Percentiles rank a stretch among this genome's conserved stretches.
These are phyloP conservation scores for Brachionus angularis DNA, from an alignment of 1,140 invertebrate species.

Conservation along the genomic window DNA sequence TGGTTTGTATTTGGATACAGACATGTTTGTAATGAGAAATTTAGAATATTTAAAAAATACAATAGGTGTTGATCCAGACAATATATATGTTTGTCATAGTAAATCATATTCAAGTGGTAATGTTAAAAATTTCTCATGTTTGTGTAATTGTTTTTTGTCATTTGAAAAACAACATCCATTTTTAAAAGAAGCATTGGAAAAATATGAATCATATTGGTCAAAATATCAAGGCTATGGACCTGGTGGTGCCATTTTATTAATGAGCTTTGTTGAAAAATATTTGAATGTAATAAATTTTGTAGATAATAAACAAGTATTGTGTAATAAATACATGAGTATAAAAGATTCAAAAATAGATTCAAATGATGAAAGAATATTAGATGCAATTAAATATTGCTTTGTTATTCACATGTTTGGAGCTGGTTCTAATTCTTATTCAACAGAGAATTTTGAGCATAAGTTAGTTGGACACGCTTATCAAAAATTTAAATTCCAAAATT, in stretches of 20 bases:
- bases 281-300: not conserved
- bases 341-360: not conserved
- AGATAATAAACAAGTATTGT: not conserved
- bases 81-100: not conserved
- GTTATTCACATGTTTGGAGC: not conserved
- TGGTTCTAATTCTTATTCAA: not conserved
- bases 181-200: not conserved
- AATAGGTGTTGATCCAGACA: not conserved
- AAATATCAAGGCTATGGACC: conserved; percentile 2
- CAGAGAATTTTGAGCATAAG: not conserved
- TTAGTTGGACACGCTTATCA: not conserved
- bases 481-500: too few species aligned
- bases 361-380: not conserved
- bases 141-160: not conserved
- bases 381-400: not conserved
- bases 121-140: not conserved
- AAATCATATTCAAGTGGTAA: not conserved
- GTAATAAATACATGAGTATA: not conserved
- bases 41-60: not conserved
- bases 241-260: conserved; percentile 4
- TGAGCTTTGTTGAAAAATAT: conserved; percentile 5
- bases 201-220: not conserved
- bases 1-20: not conserved
- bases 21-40: not conserved
- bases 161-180: conserved; percentile 18